Base-by-base conservation (phyloP, 2,888 invertebrate species). In the Eupeodes latifasciatus region DNA sequence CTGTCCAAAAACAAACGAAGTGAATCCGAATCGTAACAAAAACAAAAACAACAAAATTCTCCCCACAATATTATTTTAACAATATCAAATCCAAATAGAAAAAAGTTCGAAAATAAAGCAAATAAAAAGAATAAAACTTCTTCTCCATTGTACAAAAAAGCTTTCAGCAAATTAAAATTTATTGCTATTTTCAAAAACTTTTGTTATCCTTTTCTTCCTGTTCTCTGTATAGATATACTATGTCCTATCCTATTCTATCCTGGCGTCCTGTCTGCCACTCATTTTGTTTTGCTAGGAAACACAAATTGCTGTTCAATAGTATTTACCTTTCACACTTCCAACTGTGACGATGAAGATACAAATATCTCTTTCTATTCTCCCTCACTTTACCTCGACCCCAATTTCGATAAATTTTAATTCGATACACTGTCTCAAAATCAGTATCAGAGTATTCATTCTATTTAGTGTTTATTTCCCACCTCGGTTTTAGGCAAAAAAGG, bases 131-230 rank as follows among this genome's bases (percentile, higher is more conserved):
- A 51, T 5, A 36, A 69, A 49, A 67, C 69, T 55, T 59, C n/a
- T 49, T 55, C 69, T 55, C 53, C n/a, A 36, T 55, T 27, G 81
- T 67, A 77, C 74, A 79, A 71, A 86, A 84, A 80, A 40, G 72
- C 80, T 84, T 77, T 87, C 76, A 84, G 62, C 72, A 84, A 84
- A 87, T 75, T 87, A 61, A 66, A 76, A 87, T 83, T 84, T 84
- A 87, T 87, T 80, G 87, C 47, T 84, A 47, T 59, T 80, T 27
- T 75, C 12, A 74, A 76, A 80, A 72, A 47, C 57, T 57, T 79
- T 71, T 74, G 57, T 57, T 78, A 77, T 77, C 71, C 76, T 76
- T 40, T 40, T 40, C 40, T 40, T 40, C 40, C 9, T 40, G 40
- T 40, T 9, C 40, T 40, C 27, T 9, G 6, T 40, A 40, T 27